Conservation (phyloP, 2,888 invertebrate genomes). For the Caradrina clavipalpis region DNA sequence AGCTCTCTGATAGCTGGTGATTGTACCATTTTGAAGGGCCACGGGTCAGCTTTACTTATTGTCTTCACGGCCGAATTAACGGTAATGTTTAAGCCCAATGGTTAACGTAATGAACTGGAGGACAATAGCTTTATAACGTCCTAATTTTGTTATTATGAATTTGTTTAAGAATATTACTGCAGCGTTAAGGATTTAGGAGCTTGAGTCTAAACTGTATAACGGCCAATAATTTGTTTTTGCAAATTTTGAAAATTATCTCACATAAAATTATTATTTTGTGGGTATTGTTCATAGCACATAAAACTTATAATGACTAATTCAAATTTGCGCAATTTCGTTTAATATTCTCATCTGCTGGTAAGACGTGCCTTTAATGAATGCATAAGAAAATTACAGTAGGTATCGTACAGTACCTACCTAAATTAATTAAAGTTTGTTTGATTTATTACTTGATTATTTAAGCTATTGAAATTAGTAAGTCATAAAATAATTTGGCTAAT, state of each 20-base stretch:
- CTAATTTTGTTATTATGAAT: conserved; percentile 61
- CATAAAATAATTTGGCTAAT: neutral
- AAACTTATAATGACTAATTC: conserved; percentile 8
- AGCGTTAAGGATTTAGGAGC: conserved; percentile 19
- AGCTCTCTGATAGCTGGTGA: conserved; percentile 45
- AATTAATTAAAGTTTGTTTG: conserved; percentile 7
- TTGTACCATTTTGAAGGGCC: conserved; percentile 70
- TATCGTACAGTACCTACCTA: no score
- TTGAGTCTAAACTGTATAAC: conserved; percentile 1
- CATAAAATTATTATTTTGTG: conserved; percentile 37
- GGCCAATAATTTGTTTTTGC: conserved; percentile 20
- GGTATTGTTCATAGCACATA: conserved; percentile 26
- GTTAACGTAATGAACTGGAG: conserved; percentile 55
- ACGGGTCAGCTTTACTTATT: conserved; percentile 75
- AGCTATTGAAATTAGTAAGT: neutral
- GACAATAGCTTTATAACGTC: conserved; percentile 68
- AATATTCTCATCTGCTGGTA: conserved; percentile 16
- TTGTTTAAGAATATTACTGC: conserved; percentile 48
- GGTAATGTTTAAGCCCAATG: conserved; percentile 68
- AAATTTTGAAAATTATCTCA: conserved; percentile 28
- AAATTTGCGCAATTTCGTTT: neutral
- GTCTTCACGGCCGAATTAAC: conserved; percentile 71
- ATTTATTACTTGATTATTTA: neutral
- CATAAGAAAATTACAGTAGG: neutral
- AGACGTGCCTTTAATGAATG: neutral